Evolutionary conservation across 2,113 vertebrate species (phyloP).

Genomic region (Bujurquina vittata): DNA sequence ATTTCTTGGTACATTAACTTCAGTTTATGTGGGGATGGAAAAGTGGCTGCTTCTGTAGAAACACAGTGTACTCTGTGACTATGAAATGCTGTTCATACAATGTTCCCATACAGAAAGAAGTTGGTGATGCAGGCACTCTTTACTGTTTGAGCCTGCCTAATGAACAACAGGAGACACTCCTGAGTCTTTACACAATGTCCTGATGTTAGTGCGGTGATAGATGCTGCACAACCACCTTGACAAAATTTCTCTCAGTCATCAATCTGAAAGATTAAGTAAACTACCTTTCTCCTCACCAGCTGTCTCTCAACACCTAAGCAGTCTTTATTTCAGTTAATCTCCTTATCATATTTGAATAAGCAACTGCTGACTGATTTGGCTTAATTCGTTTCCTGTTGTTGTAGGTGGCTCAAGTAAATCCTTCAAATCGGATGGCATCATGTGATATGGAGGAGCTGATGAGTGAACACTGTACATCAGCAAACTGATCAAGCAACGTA

Average conservation of each 20-base stretch:
- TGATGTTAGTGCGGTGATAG: conserved; percentile 36
- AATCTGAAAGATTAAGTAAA: conserved; percentile 26
- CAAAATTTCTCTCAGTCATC: conserved; percentile 21
- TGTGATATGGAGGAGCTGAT: conserved; percentile 40
- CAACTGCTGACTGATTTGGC: conserved; percentile 24
- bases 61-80: conserved; percentile 48
- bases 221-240: conserved; percentile 20
- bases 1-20: conserved; percentile 69
- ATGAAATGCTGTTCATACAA: conserved; percentile 43
- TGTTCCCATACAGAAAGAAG: conserved; percentile 18
- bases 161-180: conserved; percentile 47
- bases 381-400: conserved; percentile 35
- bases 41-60: conserved; percentile 50
- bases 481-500: conserved; percentile 42
- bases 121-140: conserved; percentile 33
- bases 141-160: conserved; percentile 32
- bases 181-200: conserved; percentile 22
- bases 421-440: conserved; percentile 24
- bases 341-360: conserved; percentile 36
- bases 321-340: conserved; percentile 23
- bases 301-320: conserved; percentile 6
- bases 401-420: conserved; percentile 35
- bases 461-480: conserved; percentile 63
- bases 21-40: conserved; percentile 57
- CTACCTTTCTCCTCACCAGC: conserved; percentile 7